Evolutionary conservation across 2,797 vertebrate genomes (phyloP).

Genomic region (Hemibagrus guttatus): DNA sequence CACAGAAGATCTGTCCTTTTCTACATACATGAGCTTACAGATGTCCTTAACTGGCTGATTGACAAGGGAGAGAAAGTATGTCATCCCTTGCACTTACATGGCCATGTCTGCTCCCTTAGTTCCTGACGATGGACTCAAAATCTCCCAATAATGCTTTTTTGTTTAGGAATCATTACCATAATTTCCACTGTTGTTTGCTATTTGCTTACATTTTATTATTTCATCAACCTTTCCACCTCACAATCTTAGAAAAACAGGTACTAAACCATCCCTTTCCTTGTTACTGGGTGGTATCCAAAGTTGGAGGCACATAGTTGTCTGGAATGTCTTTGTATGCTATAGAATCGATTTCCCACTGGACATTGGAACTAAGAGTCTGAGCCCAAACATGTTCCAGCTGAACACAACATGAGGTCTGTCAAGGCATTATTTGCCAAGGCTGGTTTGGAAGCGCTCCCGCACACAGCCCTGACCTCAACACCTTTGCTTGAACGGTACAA

Average conservation of each 20-base stretch:
- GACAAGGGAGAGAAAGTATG: not conserved
- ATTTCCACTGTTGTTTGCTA: no score
- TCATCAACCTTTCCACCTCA: not conserved
- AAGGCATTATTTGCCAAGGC: not conserved
- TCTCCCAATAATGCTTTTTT: not conserved
- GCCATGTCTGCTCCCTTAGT: not conserved
- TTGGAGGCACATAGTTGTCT: not conserved
- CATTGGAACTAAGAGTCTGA: not conserved
- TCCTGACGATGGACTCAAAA: no score
- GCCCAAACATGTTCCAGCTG: not conserved
- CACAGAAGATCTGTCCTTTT: not conserved
- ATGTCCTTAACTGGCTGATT: not conserved
- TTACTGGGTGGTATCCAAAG: not conserved
- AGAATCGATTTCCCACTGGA: not conserved
- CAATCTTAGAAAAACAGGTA: not conserved
- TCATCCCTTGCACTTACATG: not conserved
- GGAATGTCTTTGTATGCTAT: not conserved
- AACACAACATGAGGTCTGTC: not conserved
- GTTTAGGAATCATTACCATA: not conserved
- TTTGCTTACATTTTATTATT: not conserved
- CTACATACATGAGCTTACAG: not conserved
- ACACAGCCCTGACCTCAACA: not conserved
- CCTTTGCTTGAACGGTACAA: not conserved
- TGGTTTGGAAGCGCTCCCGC: not conserved
- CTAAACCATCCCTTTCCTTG: not conserved